Evolutionary conservation across 2,888 invertebrate species (phyloP).

Genomic region (Orthosia gracilis): DNA sequence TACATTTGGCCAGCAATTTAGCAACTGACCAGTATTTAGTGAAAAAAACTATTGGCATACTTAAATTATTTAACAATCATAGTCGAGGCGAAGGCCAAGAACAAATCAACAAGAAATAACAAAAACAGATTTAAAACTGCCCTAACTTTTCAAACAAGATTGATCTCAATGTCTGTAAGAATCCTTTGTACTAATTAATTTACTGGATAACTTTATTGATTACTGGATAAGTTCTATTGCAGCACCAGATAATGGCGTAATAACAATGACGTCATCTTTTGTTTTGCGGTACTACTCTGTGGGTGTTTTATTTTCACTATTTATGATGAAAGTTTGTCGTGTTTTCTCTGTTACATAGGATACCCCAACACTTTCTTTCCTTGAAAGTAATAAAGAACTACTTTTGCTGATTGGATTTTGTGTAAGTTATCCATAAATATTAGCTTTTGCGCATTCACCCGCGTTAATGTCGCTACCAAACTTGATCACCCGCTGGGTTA

Average conservation of each 20-base stretch:
- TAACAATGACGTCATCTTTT: conserved; percentile 22
- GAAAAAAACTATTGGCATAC: too few relatives aligned
- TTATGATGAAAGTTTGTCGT: conserved; percentile 32
- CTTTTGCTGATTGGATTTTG: conserved; percentile 36
- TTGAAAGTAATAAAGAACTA: conserved; percentile 20
- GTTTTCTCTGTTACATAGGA: neutral
- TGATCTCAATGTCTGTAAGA: neutral
- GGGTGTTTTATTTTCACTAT: conserved; percentile 26
- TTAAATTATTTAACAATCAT: neutral
- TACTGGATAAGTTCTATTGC: conserved; percentile 22
- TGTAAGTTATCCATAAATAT: neutral
- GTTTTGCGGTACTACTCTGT: conserved; percentile 8
- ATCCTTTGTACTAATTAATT: conserved; percentile 21
- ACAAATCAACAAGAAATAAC: neutral
- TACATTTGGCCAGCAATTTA: neutral
- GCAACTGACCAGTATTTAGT: too few relatives aligned
- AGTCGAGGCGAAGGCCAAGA: neutral
- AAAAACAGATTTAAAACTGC: neutral
- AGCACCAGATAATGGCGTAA: conserved; percentile 4
- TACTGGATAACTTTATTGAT: conserved; percentile 19
- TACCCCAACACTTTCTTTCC: conserved; percentile 17
- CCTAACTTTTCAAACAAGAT: conserved; percentile 1
- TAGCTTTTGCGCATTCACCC: too few relatives aligned
- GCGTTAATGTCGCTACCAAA: too few relatives aligned
- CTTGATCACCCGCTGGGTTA: too few relatives aligned